Evolutionary conservation across 2,113 vertebrate species (phyloP), one percentile per base, ranked within the genome.

Genomic region (Synchiropus splendidus): DNA sequence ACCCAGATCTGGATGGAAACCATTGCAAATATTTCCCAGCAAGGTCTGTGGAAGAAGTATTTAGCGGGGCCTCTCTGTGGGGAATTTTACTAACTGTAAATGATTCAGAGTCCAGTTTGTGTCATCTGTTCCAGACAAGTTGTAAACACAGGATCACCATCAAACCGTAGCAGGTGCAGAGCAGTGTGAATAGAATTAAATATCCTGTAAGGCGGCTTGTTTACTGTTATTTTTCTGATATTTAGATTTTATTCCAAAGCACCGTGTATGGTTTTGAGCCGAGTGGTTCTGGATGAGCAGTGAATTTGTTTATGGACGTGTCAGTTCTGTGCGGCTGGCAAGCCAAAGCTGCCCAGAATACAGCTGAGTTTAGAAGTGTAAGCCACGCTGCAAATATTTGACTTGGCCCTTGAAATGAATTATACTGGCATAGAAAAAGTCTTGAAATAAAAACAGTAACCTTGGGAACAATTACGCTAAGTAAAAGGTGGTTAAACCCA

Each of bases 401-500:
- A 56, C 71, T 83, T 84, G 74, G 80, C 77, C 61, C 36, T 61
- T 62, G 67, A 78, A 75, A 72, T 81, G 72, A 85, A 81, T 81
- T 82, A 83, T 82, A 80, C 80, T 83, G 79, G 80, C 77, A 64
- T 52, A 52, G 70, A 72, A 74, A 66, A 44, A 34, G 43, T 41
- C 60, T 52, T 67, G 81, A 78, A 76, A 70, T 70, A 74, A 73
- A 78, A 80, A 81, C 64, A 61, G 68, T 73, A 82, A 80, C 75
- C 79, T 79, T 74, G 72, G 75, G 75, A 84, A 77, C 77, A 80
- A 81, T 84, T 83, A 84, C 77, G 75, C 70, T 83, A 80, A 83
- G 66, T 76, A 54, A 83, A 83, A 58, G 48, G 55, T 17, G 70
- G 74, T 83, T 76, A 62, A 74, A 74, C 64, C 67, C 75, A 81